phyloP scores from a whole-genome alignment of 2,797 vertebrate genomes.

The Lerista edwardsae region DNA sequence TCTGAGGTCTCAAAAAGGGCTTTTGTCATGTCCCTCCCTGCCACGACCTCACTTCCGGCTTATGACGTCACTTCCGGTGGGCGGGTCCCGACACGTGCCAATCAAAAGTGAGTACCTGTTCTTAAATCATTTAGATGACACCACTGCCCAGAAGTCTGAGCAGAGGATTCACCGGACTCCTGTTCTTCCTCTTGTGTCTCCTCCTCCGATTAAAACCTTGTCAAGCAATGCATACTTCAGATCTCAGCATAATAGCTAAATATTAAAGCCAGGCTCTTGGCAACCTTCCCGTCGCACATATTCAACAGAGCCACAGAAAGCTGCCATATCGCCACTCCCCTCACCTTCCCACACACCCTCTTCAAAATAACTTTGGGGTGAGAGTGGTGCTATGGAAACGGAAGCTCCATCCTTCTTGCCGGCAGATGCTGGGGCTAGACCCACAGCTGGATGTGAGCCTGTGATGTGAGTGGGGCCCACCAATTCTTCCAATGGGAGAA shows the following conservation, averaged over 20 bases:
- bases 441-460: background rate
- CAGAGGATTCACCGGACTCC: slow-evolving; percentile 39
- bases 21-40: no score
- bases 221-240: slow-evolving; percentile 65
- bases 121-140: no score
- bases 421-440: no score
- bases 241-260: slow-evolving; percentile 57
- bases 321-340: slow-evolving; percentile 43
- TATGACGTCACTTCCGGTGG: no score
- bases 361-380: background rate
- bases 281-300: slow-evolving; percentile 14
- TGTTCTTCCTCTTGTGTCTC: slow-evolving; percentile 31
- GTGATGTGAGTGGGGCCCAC: no score
- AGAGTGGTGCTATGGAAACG: background rate
- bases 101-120: no score
- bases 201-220: slow-evolving; percentile 57
- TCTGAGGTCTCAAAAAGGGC: no score
- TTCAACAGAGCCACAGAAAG: slow-evolving; percentile 28
- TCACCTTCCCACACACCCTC: background rate
- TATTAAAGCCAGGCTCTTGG: slow-evolving; percentile 52
- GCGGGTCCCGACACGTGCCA: no score
- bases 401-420: background rate
- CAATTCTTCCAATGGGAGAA: no score
- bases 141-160: background rate
- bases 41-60: no score